Conservation (phyloP, 2,888 invertebrate genomes). For the Xanthia togata region DNA sequence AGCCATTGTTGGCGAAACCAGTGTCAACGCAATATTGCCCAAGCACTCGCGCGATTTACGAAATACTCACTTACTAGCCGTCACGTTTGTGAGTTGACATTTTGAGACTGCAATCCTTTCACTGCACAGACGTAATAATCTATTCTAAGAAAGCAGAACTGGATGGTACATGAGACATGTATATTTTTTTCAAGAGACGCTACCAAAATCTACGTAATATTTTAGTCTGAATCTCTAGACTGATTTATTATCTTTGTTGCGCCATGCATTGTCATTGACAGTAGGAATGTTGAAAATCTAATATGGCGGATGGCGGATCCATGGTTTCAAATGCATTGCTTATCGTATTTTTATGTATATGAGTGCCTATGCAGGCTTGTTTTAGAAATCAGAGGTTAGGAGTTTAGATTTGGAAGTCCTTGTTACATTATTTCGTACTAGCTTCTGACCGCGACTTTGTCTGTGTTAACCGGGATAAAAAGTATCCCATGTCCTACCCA, state of each 20-base stretch:
- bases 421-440: not conserved
- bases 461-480: no score
- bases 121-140: conserved; percentile 71
- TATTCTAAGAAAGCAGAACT: conserved; percentile 61
- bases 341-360: conserved; percentile 12
- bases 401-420: not conserved
- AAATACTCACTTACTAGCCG: conserved; percentile 77
- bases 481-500: no score
- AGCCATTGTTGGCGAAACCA: conserved; percentile 79
- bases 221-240: conserved; percentile 43
- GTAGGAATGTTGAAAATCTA: conserved; percentile 53
- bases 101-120: conserved; percentile 84
- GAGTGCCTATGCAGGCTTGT: conserved; percentile 2
- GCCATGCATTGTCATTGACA: conserved; percentile 35
- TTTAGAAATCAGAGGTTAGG: not conserved
- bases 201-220: conserved; percentile 32
- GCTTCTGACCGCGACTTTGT: no score
- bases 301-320: conserved; percentile 30
- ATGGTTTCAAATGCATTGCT: conserved; percentile 37
- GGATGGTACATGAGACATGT: conserved; percentile 27
- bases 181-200: conserved; percentile 32
- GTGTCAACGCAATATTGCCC: conserved; percentile 78
- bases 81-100: conserved; percentile 84
- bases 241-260: conserved; percentile 52
- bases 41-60: conserved; percentile 84